Percentiles rank a stretch among this genome's conserved stretches.
Evolutionary conservation across 2,888 invertebrate species (phyloP).

Genomic region (Syrphus vitripennis): DNA sequence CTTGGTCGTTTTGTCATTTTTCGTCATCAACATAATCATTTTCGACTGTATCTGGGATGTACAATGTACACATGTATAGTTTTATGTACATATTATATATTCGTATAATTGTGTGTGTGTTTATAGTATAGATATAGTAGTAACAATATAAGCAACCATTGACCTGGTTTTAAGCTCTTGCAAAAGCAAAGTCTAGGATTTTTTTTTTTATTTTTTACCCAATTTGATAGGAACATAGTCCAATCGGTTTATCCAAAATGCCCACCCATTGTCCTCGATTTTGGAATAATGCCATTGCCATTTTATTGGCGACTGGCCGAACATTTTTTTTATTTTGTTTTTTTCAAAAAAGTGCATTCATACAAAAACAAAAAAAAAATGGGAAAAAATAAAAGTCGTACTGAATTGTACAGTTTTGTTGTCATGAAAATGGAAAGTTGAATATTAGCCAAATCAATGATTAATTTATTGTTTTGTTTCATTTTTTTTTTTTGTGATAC

Average conservation of each 20-base stretch:
- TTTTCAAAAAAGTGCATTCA: constrained; percentile 37
- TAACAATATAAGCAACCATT: constrained; percentile 65
- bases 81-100: not conserved
- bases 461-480: constrained; percentile 62
- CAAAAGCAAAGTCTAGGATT: constrained; percentile 47
- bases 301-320: constrained; percentile 69
- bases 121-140: not conserved
- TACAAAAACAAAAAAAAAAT: not conserved
- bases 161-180: constrained; percentile 59
- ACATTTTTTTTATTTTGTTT: constrained; percentile 30
- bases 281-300: constrained; percentile 68
- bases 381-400: constrained; percentile 10
- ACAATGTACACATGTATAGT: not conserved
- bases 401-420: constrained; percentile 33
- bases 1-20: constrained; percentile 28
- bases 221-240: not conserved
- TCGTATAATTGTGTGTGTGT: not conserved
- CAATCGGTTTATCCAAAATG: constrained; percentile 21
- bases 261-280: constrained; percentile 44
- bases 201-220: constrained; percentile 10
- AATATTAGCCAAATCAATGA: constrained; percentile 66
- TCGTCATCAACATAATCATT: constrained; percentile 46
- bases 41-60: constrained; percentile 39
- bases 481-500: not conserved
- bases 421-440: constrained; percentile 65